A percentile compares a stretch with the other conserved stretches of the same genome.
Evolutionary conservation across 2,113 vertebrate species (phyloP).

Genomic region (Neotoma lepida): DNA sequence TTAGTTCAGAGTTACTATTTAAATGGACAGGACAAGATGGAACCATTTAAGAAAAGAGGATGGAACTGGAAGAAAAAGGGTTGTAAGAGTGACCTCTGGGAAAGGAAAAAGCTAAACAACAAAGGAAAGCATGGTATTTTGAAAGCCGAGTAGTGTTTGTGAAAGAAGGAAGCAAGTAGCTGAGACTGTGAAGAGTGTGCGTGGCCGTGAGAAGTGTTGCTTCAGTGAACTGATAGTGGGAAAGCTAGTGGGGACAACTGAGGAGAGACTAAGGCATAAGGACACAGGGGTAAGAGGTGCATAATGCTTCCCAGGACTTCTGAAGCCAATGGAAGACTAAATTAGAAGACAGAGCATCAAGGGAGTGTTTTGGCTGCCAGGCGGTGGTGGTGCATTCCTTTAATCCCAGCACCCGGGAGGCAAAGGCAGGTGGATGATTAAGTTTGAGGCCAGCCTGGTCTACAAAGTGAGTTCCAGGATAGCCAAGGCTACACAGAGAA

Average conservation of each 20-base stretch:
- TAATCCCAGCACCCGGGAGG: not conserved
- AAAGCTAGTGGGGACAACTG: not conserved
- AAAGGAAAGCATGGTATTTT: not conserved
- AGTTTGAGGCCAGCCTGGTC: not conserved
- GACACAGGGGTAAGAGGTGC: not conserved
- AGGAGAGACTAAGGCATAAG: not conserved
- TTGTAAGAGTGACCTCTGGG: not conserved
- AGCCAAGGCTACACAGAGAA: not conserved
- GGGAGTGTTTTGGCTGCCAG: not conserved
- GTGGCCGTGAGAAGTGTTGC: not conserved
- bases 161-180: not conserved
- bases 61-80: not conserved
- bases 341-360: not conserved
- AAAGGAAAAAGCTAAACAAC: not conserved
- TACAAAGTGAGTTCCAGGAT: not conserved
- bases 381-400: not conserved
- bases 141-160: not conserved
- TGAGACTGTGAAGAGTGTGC: not conserved
- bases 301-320: not conserved
- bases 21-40: not conserved
- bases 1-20: conserved; percentile 4
- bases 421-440: not conserved
- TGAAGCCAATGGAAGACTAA: not conserved
- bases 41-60: not conserved
- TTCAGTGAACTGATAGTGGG: not conserved